Conservation (phyloP, 2,888 invertebrate genomes). For the Chironomus riparius region DNA sequence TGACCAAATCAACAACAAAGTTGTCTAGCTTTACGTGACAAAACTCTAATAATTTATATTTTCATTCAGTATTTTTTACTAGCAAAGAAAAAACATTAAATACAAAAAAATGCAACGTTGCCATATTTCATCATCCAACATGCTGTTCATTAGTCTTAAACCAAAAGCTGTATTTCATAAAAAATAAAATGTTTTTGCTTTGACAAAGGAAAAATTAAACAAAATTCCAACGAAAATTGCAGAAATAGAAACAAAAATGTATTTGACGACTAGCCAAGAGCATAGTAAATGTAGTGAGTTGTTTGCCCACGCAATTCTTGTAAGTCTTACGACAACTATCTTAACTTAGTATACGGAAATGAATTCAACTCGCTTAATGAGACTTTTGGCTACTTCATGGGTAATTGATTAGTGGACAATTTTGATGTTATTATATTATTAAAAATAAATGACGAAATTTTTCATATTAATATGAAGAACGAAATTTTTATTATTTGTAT, state of each 20-base stretch:
- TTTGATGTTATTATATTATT: not conserved
- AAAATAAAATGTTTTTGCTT: not conserved
- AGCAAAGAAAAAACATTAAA: not conserved
- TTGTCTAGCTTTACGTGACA: conserved; percentile 3
- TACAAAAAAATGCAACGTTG: not conserved
- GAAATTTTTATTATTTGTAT: too few species aligned
- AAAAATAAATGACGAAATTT: too few species aligned
- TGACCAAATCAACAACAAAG: conserved; percentile 15
- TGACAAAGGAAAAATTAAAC: not conserved
- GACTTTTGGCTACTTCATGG: not conserved
- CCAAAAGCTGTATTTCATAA: not conserved
- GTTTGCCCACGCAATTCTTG: not conserved
- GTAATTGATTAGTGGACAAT: not conserved
- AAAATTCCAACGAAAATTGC: not conserved
- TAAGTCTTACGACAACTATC: not conserved
- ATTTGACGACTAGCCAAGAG: not conserved
- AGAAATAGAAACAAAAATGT: not conserved
- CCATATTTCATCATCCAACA: not conserved
- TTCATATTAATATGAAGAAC: too few species aligned
- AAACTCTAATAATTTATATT: not conserved
- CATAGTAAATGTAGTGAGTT: not conserved
- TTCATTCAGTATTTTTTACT: not conserved
- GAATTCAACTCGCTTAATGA: not conserved
- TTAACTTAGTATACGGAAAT: not conserved
- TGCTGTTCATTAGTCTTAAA: not conserved